Base-by-base conservation (phyloP, 30 jellyfish, hydroid and myxozoan species). In the Cassiopea xamachana region DNA sequence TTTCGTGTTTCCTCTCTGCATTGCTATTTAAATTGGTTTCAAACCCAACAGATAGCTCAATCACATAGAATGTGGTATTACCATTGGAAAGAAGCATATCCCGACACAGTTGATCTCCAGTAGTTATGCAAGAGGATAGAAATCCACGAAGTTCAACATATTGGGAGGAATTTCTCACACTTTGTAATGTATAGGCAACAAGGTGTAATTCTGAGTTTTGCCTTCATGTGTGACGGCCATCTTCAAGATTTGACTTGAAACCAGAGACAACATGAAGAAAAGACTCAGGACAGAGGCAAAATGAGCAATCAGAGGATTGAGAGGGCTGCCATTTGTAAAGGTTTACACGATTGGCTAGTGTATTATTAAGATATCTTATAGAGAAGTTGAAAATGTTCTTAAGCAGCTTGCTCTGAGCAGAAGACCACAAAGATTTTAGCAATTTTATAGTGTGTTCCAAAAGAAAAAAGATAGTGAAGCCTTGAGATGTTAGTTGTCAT, bases 161-260 rank as follows among this genome's bases (percentile, higher is more conserved):
- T 27, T 27, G 39, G 39, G 39, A 27, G 39, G 39, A 27, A 27
- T 0, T 27, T 27, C 64, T 3, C 64, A 55, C 64, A 55, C 10
- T 6, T 6, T 55, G 64, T 55, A 55, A 55, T 55, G 64, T 55
- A 3, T 6, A 55, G 7, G 64, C 12, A 3, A 55, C 12, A 10
- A 55, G 0, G 12, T 55, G 64, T 55, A 69, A 16, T 6, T 3
- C 5, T 43, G 70, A 47, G 70, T 55, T 77, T 1, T 77, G 73
- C 7, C 86, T 48, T 64, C 44, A 77, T 1, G 86, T 55, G 73
- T 77, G 47, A 3, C 86, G 81, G 81, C 81, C 81, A 0, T 73
- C 58, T 73, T 73, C 81, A 15, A 73, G 81, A 27, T 27, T 14
- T 73, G 81, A 27, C 51, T 73, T 73, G 51, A 49, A 0, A 50